These are phyloP conservation scores for Caenorhabditis uteleia DNA, from an alignment of 2,888 invertebrate species.

Conservation along the genomic window DNA sequence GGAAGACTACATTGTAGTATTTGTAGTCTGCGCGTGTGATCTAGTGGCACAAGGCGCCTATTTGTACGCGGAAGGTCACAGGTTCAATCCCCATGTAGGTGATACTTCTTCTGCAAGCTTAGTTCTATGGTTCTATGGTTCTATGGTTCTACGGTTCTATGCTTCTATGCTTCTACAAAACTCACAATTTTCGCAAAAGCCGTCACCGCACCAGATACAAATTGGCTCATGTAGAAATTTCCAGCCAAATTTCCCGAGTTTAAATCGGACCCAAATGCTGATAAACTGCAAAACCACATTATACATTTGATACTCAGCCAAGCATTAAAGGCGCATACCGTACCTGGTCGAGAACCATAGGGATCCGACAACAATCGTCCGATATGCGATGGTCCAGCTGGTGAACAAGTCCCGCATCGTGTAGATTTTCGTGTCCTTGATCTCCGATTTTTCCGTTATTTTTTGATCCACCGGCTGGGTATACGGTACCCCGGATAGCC, in stretches of 20 bases:
- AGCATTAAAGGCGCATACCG: neutral
- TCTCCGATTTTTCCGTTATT: neutral
- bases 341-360: constrained; percentile 51
- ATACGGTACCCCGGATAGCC: constrained; percentile 13
- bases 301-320: neutral
- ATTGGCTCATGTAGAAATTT: constrained; percentile 49
- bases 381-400: constrained; percentile 32
- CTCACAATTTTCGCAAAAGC: constrained; percentile 50
- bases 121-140: too few species aligned
- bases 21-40: too few species aligned
- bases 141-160: too few species aligned
- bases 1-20: too few species aligned
- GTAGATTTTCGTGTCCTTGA: constrained; percentile 36
- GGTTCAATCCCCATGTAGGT: too few species aligned
- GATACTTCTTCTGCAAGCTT: too few species aligned
- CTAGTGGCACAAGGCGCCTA: too few species aligned
- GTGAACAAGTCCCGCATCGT: constrained; percentile 47
- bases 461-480: neutral
- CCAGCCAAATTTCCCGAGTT: constrained; percentile 52
- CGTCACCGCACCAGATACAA: constrained; percentile 42
- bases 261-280: constrained; percentile 49
- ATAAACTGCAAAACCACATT: constrained; percentile 25
- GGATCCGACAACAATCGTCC: constrained; percentile 39
- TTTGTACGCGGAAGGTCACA: too few species aligned
- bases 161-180: neutral